Evolutionary conservation across 92 coral and sea anemone species (phyloP).

Genomic region (Pocillopora grandis): DNA sequence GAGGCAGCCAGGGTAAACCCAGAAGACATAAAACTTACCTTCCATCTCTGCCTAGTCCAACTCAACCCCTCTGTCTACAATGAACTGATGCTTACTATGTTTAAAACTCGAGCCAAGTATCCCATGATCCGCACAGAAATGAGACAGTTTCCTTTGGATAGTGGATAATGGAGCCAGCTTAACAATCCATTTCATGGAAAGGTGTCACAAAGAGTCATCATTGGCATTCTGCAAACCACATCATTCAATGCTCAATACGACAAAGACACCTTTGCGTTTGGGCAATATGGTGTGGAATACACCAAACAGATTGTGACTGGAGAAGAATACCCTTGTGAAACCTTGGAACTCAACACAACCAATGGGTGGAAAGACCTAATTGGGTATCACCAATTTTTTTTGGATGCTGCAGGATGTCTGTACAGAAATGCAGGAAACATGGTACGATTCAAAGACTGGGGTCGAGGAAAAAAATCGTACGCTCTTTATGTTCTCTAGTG

Average conservation of each 20-base stretch:
- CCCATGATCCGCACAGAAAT: background rate
- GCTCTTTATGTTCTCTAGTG: slow-evolving; percentile 31
- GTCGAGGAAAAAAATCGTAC: slow-evolving; percentile 15
- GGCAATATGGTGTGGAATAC: background rate
- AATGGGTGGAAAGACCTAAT: slow-evolving; percentile 18
- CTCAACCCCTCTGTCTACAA: background rate
- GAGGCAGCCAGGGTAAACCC: background rate
- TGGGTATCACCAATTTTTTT: slow-evolving; percentile 26
- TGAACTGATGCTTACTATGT: background rate
- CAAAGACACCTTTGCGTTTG: background rate
- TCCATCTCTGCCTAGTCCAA: background rate
- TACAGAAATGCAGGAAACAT: background rate
- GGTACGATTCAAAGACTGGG: slow-evolving; percentile 23
- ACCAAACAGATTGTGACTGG: slow-evolving; percentile 38
- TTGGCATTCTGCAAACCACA: background rate
- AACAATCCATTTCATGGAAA: too few relatives aligned
- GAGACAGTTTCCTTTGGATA: too few relatives aligned
- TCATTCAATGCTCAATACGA: background rate
- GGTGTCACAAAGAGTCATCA: background rate
- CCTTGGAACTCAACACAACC: slow-evolving; percentile 22
- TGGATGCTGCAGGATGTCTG: slow-evolving; percentile 25
- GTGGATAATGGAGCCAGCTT: too few relatives aligned
- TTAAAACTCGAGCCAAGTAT: background rate
- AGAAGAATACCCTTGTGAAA: slow-evolving; percentile 38
- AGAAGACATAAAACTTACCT: background rate